Evolutionary conservation across 2,888 invertebrate genomes (phyloP).

Genomic region (Lacanobia oleracea): DNA sequence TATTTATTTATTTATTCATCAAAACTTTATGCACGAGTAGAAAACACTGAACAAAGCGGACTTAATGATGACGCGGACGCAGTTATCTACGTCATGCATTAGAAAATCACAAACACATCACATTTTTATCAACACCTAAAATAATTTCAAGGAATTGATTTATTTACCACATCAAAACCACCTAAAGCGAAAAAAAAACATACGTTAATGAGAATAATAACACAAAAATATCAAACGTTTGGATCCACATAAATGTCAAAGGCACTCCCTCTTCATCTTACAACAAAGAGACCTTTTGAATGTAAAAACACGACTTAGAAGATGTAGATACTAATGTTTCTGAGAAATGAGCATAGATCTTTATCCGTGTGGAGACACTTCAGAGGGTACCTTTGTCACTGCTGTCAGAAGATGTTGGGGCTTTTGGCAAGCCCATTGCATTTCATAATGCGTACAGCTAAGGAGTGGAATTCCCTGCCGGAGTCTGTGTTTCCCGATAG

Average conservation of each 20-base stretch:
- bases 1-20: too few relatives aligned
- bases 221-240: slow-evolving; percentile 64
- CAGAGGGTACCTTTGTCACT: slow-evolving; percentile 52
- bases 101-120: neutral
- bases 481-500: too few relatives aligned
- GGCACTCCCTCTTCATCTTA: slow-evolving; percentile 61
- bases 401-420: slow-evolving; percentile 19
- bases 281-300: slow-evolving; percentile 63
- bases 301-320: slow-evolving; percentile 55
- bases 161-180: slow-evolving; percentile 10
- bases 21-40: too few relatives aligned
- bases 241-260: slow-evolving; percentile 67
- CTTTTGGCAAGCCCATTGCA: slow-evolving; percentile 1
- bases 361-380: slow-evolving; percentile 44
- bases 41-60: too few relatives aligned
- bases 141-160: neutral
- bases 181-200: slow-evolving; percentile 11
- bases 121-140: neutral
- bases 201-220: slow-evolving; percentile 56
- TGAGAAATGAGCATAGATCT: slow-evolving; percentile 45
- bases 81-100: too few relatives aligned
- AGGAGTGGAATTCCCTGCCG: too few relatives aligned
- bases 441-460: too few relatives aligned
- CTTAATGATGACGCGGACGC: too few relatives aligned
- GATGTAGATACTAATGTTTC: slow-evolving; percentile 53